Evolutionary conservation across 2,113 vertebrate genomes (phyloP), one percentile per base, ranked within the genome.

Genomic region (Pongo pygmaeus): DNA sequence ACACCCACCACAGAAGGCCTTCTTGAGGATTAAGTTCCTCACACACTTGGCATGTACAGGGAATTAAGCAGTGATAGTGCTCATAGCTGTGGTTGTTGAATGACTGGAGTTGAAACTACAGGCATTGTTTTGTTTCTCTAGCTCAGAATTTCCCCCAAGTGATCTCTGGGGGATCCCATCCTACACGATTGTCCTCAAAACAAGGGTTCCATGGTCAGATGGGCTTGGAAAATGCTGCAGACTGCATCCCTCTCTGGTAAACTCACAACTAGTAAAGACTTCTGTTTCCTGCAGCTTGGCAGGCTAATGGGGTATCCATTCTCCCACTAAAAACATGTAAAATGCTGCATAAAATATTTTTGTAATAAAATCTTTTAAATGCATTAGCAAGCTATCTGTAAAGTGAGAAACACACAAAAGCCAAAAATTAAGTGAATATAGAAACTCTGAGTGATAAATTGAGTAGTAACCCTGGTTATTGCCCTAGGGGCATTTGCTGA

Each of bases 301-400:
- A 61, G 35, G 22, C 69, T 40, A 83, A 18, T 67, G 67, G 32
- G 32, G 16, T 32, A 40, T 48, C 67, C 72, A 17, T 4, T 20
- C 38, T 57, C 50, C 38, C 40, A 67, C 6, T 75, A 84, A 89
- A 85, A 67, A 69, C 25, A 30, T 48, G 38, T 69, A 59, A 64
- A 88, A 38, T 40, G 5, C 20, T 84, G 8, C 40, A 32, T 55
- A 79, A 18, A 38, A 61, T 23, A 35, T 50, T 93, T 84, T 40
- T 27, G 25, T 23, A 30, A 61, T 75, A 64, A 87, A 74, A 46
- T 74, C 14, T 97, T 96, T 97, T 74, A 87, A 94, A 84, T 46
- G 27, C n/a, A 35, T 40, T 22, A 55, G 50, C 80, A 40, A 92
- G n/a, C 35, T 84, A 35, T 25, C 55, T 57, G 4, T 79, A 84